Conservation (phyloP, 1,140 invertebrate genomes). For the Heliconius congener region DNA sequence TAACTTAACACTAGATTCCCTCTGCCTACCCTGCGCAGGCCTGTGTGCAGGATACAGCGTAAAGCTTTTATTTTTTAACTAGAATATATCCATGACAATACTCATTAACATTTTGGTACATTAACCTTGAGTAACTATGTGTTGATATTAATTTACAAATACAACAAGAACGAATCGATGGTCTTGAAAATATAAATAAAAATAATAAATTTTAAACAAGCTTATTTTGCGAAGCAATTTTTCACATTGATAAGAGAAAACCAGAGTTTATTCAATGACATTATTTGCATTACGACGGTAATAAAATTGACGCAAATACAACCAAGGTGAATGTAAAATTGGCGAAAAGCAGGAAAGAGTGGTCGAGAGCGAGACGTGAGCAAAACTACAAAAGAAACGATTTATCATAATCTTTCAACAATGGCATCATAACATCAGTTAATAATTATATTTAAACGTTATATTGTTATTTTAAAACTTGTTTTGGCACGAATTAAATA, state of each 20-base stretch:
- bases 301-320: slow-evolving; percentile 34
- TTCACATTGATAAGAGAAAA: slow-evolving; percentile 13
- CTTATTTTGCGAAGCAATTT: not conserved
- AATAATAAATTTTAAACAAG: slow-evolving; percentile 4
- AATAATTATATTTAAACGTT: slow-evolving; percentile 13
- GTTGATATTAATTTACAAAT: not conserved
- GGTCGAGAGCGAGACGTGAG: not conserved
- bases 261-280: slow-evolving; percentile 25
- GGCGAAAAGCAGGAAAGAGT: slow-evolving; percentile 23
- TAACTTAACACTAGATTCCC: no score
- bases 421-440: not conserved
- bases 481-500: not conserved
- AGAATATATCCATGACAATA: not conserved
- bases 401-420: slow-evolving; percentile 21
- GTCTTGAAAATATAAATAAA: slow-evolving; percentile 1
- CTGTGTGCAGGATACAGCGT: no score
- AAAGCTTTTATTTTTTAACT: not conserved
- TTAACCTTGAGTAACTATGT: not conserved
- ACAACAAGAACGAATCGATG: not conserved
- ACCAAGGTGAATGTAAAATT: slow-evolving; percentile 38
- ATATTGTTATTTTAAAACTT: not conserved
- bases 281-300: slow-evolving; percentile 30
- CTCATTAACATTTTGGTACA: no score
- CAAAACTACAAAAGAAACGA: slow-evolving; percentile 27
- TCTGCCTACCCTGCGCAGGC: no score